Evolutionary conservation across 1,140 invertebrate genomes (phyloP).

Genomic region (Pogonognathellus flavescens): DNA sequence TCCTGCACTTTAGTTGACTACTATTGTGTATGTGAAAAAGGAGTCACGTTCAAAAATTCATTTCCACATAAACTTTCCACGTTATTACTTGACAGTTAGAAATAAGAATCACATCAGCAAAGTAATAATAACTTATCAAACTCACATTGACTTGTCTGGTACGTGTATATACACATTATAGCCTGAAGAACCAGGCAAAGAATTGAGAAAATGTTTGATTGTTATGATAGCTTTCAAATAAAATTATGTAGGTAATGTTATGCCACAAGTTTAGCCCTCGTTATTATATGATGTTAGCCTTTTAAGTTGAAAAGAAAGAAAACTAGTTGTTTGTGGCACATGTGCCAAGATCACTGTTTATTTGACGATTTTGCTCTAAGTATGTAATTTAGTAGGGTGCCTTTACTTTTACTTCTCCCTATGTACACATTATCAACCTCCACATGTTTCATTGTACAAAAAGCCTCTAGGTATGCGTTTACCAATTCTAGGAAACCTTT

Average conservation of each 20-base stretch:
- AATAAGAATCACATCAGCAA: background rate
- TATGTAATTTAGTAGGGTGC: background rate
- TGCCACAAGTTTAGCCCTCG: background rate
- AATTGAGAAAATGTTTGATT: background rate
- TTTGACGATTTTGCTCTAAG: background rate
- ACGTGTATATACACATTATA: background rate
- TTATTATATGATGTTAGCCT: background rate
- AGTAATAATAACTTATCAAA: background rate
- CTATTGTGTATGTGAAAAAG: background rate
- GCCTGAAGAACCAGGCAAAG: background rate
- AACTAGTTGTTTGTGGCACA: background rate
- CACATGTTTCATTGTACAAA: background rate
- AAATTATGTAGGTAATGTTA: constrained; percentile 14
- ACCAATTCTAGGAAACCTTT: background rate
- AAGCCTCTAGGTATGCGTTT: background rate
- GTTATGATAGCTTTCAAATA: constrained; percentile 23
- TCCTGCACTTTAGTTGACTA: no score
- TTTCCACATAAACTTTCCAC: background rate
- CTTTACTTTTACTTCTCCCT: background rate
- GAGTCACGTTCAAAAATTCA: background rate
- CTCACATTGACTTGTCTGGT: background rate
- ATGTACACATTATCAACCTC: background rate
- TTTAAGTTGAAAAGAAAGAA: constrained; percentile 20
- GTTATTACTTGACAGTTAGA: background rate
- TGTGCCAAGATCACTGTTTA: background rate